Evolutionary conservation across 1,140 invertebrate genomes (phyloP).

Genomic region (Heliconius melpomene): DNA sequence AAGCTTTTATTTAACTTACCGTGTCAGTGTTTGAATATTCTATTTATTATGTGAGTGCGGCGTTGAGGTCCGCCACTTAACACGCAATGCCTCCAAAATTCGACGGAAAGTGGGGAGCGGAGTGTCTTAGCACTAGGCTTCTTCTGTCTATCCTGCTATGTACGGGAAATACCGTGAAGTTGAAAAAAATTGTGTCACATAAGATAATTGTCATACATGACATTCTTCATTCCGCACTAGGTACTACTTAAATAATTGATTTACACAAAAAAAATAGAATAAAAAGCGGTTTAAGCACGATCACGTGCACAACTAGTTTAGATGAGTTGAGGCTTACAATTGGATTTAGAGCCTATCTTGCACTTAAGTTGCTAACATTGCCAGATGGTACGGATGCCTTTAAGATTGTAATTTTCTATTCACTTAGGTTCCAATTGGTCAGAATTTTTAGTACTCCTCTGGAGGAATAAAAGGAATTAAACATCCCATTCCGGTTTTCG

Average conservation of each 20-base stretch:
- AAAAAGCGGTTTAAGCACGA: background rate
- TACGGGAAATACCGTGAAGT: too few species aligned
- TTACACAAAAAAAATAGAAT: background rate
- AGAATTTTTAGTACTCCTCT: background rate
- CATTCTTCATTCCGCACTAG: background rate
- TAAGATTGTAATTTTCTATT: slow-evolving; percentile 18
- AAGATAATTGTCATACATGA: background rate
- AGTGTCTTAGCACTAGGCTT: too few species aligned
- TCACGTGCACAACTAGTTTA: background rate
- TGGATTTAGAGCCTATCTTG: slow-evolving; percentile 3
- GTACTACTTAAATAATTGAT: background rate
- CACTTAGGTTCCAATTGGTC: slow-evolving; percentile 5
- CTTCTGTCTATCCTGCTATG: too few species aligned
- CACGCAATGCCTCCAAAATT: too few species aligned
- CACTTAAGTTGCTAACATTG: background rate
- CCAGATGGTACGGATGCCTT: slow-evolving; percentile 15
- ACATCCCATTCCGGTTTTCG: background rate
- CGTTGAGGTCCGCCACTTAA: too few species aligned
- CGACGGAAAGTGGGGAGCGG: too few species aligned
- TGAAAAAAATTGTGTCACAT: too few species aligned
- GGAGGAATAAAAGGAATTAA: background rate
- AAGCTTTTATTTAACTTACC: too few species aligned
- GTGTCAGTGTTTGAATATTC: too few species aligned
- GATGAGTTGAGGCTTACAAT: background rate
- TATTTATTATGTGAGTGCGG: too few species aligned